Base-by-base conservation (phyloP, 2,113 vertebrate genomes). In the Donacobius atricapilla region DNA sequence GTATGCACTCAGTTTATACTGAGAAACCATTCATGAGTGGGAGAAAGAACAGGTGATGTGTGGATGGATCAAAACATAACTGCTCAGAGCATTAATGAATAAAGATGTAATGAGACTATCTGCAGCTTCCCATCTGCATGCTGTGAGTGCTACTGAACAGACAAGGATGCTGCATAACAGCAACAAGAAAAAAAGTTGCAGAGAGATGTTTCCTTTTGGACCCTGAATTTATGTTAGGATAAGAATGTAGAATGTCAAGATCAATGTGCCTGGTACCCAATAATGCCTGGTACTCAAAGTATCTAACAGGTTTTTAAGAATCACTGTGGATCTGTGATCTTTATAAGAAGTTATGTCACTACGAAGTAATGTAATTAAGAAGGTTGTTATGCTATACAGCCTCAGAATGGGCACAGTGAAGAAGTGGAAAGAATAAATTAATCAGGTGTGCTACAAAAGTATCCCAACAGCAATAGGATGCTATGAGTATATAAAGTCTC, bases 351-450 rank as follows among this genome's bases (percentile, higher is more conserved):
- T 53, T 44, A 33, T 25, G 21, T 47, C 37, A 53, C 16, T 56
- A 48, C 11, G 23, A 75, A 79, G 14, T 50, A 40, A 33, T 11
- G 9, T 9, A 50, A 72, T 54, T 57, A 45, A 65, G 48, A n/a
- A 37, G 3, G 22, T 45, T 63, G 11, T n/a, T 48, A 22, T 4
- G 15, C 31, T 0, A 0, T 31, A 30, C 54, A 33, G 23, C 42
- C 23, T 82, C 60, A 70, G 53, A 72, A 50, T 42, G 15, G 25
- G 15, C 2, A 4, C 5, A 5, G 10, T 50, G 16, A 83, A 61
- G 37, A 77, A 90, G 15, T 39, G 22, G 35, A 82, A 88, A 42
- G 24, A 84, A 54, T 54, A 53, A 68, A 40, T 80, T 51, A 53
- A 24, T 60, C 31, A 68, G 54, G 40, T 65, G 21, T 65, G 18